Percentiles rank a stretch among this genome's conserved stretches.
Conservation (phyloP, 2,113 vertebrate species). For the Chinchilla lanigera region DNA sequence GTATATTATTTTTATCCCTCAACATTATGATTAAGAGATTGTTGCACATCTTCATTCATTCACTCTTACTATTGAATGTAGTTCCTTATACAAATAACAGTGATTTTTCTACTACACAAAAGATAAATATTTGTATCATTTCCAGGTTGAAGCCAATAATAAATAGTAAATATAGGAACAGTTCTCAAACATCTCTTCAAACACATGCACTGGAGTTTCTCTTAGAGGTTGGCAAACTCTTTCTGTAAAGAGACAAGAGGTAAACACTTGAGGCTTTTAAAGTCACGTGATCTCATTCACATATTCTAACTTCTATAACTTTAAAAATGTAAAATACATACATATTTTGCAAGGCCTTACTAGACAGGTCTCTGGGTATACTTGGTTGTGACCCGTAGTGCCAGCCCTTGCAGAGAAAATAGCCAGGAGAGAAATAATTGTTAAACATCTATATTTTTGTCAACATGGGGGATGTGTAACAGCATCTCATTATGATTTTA, state of each 20-base stretch:
- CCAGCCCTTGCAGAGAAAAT: background rate
- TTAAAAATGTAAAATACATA: background rate
- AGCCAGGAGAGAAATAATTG: background rate
- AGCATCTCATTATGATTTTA: slow-evolving; percentile 13
- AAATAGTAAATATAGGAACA: background rate
- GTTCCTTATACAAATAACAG: background rate
- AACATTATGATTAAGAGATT: background rate
- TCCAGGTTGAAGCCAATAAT: background rate
- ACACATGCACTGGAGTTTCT: background rate
- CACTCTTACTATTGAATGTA: background rate
- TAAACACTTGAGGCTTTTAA: background rate
- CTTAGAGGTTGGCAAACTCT: background rate
- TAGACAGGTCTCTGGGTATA: background rate
- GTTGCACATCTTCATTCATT: background rate
- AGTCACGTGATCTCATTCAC: background rate
- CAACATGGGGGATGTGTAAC: background rate
- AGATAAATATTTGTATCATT: background rate
- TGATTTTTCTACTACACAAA: background rate
- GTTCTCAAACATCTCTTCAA: background rate
- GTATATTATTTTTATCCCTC: background rate
- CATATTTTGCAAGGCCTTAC: background rate
- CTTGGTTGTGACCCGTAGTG: background rate
- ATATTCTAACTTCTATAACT: background rate
- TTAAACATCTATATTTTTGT: slow-evolving; percentile 37
- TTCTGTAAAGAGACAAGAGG: background rate